A percentile compares a stretch with the other conserved stretches of the same genome.
These are phyloP conservation scores for Nymphicus hollandicus DNA, from an alignment of 2,113 vertebrate species.

Conservation along the genomic window DNA sequence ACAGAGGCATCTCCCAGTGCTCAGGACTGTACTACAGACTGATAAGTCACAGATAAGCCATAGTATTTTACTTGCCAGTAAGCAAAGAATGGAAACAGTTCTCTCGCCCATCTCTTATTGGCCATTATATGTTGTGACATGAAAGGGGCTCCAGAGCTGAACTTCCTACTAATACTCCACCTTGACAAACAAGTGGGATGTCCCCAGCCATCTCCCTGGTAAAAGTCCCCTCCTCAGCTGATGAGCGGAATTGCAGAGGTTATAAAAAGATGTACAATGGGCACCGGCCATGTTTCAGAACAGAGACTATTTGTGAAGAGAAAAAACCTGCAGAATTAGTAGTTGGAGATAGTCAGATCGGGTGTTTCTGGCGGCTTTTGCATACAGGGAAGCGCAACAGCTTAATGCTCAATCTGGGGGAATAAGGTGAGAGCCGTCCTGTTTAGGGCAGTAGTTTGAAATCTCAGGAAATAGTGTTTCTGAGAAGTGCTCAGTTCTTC, in stretches of 20 bases:
- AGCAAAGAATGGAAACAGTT: not conserved
- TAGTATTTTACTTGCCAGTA: not conserved
- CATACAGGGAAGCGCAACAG: not conserved
- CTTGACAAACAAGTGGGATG: not conserved
- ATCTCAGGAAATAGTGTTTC: not conserved
- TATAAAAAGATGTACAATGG: not conserved
- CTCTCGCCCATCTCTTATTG: accelerated
- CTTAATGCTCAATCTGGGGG: not conserved
- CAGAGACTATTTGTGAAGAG: not conserved
- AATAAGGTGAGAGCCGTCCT: not conserved
- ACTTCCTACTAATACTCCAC: not conserved
- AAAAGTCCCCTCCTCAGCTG: not conserved
- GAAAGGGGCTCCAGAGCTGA: not conserved
- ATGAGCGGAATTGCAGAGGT: not conserved
- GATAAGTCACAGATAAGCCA: not conserved
- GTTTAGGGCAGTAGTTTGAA: not conserved
- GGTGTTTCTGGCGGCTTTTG: not conserved
- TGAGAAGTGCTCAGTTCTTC: not conserved
- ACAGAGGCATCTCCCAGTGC: not conserved
- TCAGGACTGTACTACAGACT: accelerated
- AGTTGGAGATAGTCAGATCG: not conserved
- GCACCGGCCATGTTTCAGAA: not conserved
- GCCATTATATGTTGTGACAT: not conserved
- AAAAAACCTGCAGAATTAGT: not conserved
- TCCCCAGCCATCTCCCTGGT: not conserved